These are phyloP conservation scores for Entomobrya multifasciata DNA, from an alignment of 2,888 invertebrate genomes.

Conservation along the genomic window DNA sequence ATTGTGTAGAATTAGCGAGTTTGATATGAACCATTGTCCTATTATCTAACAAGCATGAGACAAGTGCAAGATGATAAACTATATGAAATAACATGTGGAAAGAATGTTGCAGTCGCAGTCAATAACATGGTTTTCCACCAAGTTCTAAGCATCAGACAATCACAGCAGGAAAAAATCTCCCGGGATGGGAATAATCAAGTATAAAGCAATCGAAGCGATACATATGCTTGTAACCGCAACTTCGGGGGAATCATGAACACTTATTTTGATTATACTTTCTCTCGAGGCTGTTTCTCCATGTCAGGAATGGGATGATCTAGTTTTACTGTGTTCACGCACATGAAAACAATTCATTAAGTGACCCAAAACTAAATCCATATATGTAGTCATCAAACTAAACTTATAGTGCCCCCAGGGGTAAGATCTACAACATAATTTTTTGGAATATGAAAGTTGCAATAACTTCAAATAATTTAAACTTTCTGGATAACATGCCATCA, in stretches of 20 bases:
- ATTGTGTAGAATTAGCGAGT: neutral
- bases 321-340: neutral
- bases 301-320: neutral
- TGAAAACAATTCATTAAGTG: neutral
- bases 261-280: constrained; percentile 33
- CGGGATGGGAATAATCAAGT: constrained; percentile 7
- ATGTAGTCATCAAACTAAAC: too few relatives aligned
- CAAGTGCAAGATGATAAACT: too few relatives aligned
- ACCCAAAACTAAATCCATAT: too few relatives aligned
- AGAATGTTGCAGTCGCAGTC: neutral
- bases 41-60: too few relatives aligned
- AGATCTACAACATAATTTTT: too few relatives aligned
- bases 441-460: too few relatives aligned
- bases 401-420: too few relatives aligned
- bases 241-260: constrained; percentile 19
- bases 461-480: too few relatives aligned
- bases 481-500: too few relatives aligned
- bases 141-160: neutral
- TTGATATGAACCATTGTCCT: too few relatives aligned
- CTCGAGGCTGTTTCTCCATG: neutral
- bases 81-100: neutral
- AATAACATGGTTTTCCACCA: neutral
- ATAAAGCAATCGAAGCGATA: constrained; percentile 22
- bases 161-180: constrained; percentile 35
- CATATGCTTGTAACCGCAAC: neutral